These are phyloP conservation scores for Pantelozetes paolii DNA, from an alignment of 2,888 invertebrate genomes.

Conservation along the genomic window DNA sequence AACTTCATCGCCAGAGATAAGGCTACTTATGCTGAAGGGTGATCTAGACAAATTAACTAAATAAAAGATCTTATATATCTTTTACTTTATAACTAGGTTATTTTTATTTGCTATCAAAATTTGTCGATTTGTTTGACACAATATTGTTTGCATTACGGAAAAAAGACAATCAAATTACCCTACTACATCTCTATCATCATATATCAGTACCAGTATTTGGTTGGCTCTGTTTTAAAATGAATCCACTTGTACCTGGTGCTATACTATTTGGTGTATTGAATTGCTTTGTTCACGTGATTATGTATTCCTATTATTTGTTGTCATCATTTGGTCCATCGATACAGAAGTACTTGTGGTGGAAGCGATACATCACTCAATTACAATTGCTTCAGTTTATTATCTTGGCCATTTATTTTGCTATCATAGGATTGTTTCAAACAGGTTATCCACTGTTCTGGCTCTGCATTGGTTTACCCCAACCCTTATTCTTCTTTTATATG, in stretches of 20 bases:
- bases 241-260: not conserved
- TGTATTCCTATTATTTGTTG: no score
- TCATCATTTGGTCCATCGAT: slow-evolving; percentile 17
- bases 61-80: no score
- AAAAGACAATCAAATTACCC: slow-evolving; percentile 22
- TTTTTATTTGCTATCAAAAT: slow-evolving; percentile 20
- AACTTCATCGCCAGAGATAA: no score
- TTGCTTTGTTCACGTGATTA: slow-evolving; percentile 21
- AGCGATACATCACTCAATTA: slow-evolving; percentile 37
- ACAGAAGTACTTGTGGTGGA: slow-evolving; percentile 38
- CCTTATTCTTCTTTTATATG: slow-evolving; percentile 33
- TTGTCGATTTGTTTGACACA: slow-evolving; percentile 29
- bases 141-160: slow-evolving; percentile 36
- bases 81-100: no score
- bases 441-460: slow-evolving; percentile 36
- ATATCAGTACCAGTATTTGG: slow-evolving; percentile 36
- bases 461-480: slow-evolving; percentile 24
- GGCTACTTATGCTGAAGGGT: no score
- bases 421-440: slow-evolving; percentile 28
- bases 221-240: slow-evolving; percentile 12
- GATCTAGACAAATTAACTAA: no score
- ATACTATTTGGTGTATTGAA: slow-evolving; percentile 24
- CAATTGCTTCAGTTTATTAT: slow-evolving; percentile 32
- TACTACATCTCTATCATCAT: slow-evolving; percentile 38
- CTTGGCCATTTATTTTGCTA: not conserved